Evolutionary conservation across 2,888 invertebrate genomes (phyloP), one percentile per base, ranked within the genome.

Genomic region (Pandemis cinnamomeana): DNA sequence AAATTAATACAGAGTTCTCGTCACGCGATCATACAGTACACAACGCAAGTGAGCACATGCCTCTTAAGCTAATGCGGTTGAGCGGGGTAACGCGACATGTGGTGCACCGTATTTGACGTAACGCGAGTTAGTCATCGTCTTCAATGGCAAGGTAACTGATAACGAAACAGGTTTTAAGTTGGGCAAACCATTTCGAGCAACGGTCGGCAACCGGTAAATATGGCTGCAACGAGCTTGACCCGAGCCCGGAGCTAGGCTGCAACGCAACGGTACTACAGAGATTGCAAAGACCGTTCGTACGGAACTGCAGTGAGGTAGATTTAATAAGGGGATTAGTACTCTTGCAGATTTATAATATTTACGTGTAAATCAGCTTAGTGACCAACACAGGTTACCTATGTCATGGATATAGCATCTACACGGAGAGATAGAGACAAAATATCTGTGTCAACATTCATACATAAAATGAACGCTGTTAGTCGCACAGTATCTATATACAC

Each of bases 111-210:
- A 67, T 69, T 75, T 71, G 67, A 71, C 74, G 70, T 74, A 77
- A 79, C 78, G 75, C 76, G 81, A 77, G 84, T 91, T 89, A 89
- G 86, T 91, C 91, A 91, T 83, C 84, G 84, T 79, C 84, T 84
- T 86, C 93, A 92, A 90, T 93, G 92, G 91, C 93, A 93, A 93
- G 93, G 92, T 87, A 88, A 86, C 66, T 68, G 73, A 82, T 62
- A 80, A 79, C 80, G 77, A 83, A 92, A 92, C 91, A 83, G 87
- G 92, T 91, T 88, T 81, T 80, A 82, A 81, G 84, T 89, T 87
- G 89, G 88, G 87, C 89, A 83, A 67, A 60, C 76, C 76, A 77
- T 78, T 78, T 78, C 69, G 77, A 69, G 74, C 79, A 79, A 80
- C 82, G 80, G 81, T 77, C 71, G 71, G 78, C 77, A 80, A 86